Base-by-base conservation (phyloP, 2,797 vertebrate species). In the Ara ararauna region DNA sequence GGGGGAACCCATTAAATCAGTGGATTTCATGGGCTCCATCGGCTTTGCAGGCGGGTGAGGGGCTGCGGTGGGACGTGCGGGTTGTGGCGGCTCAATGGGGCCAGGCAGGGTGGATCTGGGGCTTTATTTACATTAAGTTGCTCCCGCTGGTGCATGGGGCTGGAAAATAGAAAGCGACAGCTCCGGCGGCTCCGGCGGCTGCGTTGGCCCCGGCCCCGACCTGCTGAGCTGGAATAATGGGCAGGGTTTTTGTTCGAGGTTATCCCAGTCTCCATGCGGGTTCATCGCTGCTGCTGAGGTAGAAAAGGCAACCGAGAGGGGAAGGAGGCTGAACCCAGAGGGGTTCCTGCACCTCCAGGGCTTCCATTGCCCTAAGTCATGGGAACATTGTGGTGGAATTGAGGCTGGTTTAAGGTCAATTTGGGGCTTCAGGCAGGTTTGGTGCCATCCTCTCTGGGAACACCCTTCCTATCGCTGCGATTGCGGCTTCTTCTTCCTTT, bases 91-190 rank as follows among this genome's bases (percentile, higher is more conserved):
- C 7, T 45, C 61, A 1, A 2, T 2, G 11, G 60, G 23, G 30
- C 38, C 1, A 2, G 58, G 2, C 5, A 26, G 61, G 54, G 32
- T 9, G 64, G 62, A 14, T 4, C 27, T 3, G n/a, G 44, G 38
- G 19, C 1, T 32, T 64, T 64, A 47, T 78, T 53, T 60, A 45
- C 42, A 17, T 93, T 53, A 3, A 54, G 45, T 40, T 81, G 73
- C 50, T 92, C 74, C 81, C 2, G 1, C 40, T 10, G 24, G 71
- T 83, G 88, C 85, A 86, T n/a, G 51, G 76, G 42, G 66, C 76
- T 91, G 93, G 88, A 96, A 93, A 94, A 95, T 72, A 32, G 76
- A 34, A 95, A 9, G 10, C 1, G 73, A 94, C 93, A 79, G 85
- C 78, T 91, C 81, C 0, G 13, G 32, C 13, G 3, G 76, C 0